Percentiles rank a stretch among this genome's conserved stretches.
These are phyloP conservation scores for Bombus sylvicola DNA, from an alignment of 1,140 invertebrate species.

Conservation along the genomic window DNA sequence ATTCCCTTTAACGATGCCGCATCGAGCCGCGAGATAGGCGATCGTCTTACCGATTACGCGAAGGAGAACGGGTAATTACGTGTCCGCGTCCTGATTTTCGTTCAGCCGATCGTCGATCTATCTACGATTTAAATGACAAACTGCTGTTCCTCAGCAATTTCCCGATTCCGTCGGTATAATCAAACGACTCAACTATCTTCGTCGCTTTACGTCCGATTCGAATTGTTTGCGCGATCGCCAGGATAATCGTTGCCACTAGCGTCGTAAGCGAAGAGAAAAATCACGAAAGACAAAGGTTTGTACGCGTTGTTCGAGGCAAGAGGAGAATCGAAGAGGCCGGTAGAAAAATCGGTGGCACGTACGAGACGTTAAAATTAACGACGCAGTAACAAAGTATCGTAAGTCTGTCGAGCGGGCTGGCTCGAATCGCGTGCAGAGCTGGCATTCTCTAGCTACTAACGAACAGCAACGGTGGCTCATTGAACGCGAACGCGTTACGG, in stretches of 20 bases:
- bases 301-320: neutral
- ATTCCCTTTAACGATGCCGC: slow-evolving; percentile 81
- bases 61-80: slow-evolving; percentile 71
- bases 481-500: slow-evolving; percentile 69
- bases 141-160: too few relatives aligned
- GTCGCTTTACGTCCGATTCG: neutral
- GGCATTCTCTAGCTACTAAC: slow-evolving; percentile 63
- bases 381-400: slow-evolving; percentile 80
- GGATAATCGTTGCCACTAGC: neutral
- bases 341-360: slow-evolving; percentile 79
- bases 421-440: slow-evolving; percentile 64
- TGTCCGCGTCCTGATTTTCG: slow-evolving; percentile 50
- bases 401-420: slow-evolving; percentile 55
- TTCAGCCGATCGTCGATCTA: neutral
- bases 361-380: slow-evolving; percentile 82
- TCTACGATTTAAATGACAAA: neutral
- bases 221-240: neutral
- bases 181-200: neutral
- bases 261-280: neutral
- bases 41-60: slow-evolving; percentile 80
- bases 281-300: neutral
- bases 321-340: slow-evolving; percentile 59
- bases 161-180: too few relatives aligned
- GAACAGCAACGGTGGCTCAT: slow-evolving; percentile 40
- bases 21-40: slow-evolving; percentile 80